Evolutionary conservation across 1,140 invertebrate species (phyloP), one percentile per base, ranked within the genome.

Genomic region (Bombus pascuorum): DNA sequence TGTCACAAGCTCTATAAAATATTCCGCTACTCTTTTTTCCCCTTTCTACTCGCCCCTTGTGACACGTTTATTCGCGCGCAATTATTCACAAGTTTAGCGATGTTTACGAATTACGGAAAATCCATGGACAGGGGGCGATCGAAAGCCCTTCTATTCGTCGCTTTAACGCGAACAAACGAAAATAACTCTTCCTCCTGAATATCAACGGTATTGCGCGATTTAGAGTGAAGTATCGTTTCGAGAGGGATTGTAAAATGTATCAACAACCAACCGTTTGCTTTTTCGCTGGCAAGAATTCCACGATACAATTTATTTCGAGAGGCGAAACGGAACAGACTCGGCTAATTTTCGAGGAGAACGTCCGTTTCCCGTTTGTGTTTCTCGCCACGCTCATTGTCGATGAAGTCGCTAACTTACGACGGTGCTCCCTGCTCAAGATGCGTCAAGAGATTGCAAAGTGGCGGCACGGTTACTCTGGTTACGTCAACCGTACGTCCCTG

Each of bases 391-490:
- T 44, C 32, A 62, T 72, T 25, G 66, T 47, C 76, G 66, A 79
- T 72, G 83, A 79, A 72, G n/a, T 72, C 15, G 39, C 22, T 53
- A 32, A 84, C 66, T 62, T 62, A 72, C 15, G 80, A 25, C 37
- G 37, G 39, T n/a, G 32, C 2, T 10, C 25, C 3, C n/a, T 37
- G 44, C 12, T 78, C 39, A 70, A 57, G 82, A 84, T 62, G 39
- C 75, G 75, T 62, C 82, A n/a, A 57, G 83, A 79, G 76, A 79
- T 84, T 79, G 66, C 83, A 32, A 78, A 70, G 65, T 53, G 66
- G 39, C 2, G 44, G 22, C n/a, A 18, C 42, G 80, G 81, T 83
- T 83, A 66, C 72, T 53, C 22, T 15, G 53, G 68, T 72, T 79
- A 34, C 65, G 47, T 57, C 59, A 32, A 9, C 37, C 34, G 62